Evolutionary conservation across 2,797 vertebrate species (phyloP).

Genomic region (Coregonus suidteri): DNA sequence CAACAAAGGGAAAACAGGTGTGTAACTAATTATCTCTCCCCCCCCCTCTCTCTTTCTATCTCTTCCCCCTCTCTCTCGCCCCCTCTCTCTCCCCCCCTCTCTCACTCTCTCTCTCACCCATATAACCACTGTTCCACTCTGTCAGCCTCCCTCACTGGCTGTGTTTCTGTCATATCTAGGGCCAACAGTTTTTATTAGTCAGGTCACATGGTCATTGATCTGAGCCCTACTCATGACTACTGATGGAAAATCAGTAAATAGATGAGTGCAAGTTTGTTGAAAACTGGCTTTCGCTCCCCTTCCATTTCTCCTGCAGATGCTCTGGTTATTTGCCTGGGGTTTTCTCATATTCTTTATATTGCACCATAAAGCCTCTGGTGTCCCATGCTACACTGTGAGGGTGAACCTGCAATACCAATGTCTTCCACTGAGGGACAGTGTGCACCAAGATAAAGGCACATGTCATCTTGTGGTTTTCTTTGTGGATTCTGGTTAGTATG

Average conservation of each 20-base stretch:
- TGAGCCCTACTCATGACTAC: not conserved
- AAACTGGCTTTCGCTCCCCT: not conserved
- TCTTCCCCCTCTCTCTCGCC: slow-evolving; percentile 7
- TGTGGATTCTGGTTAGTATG: no score
- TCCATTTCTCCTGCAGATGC: not conserved
- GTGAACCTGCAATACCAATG: not conserved
- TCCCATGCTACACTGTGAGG: not conserved
- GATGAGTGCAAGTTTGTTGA: not conserved
- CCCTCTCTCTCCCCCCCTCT: not conserved
- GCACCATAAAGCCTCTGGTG: not conserved
- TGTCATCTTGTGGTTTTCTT: no score
- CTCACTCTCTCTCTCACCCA: not conserved
- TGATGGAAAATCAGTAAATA: not conserved
- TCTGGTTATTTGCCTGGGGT: not conserved
- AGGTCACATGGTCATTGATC: not conserved
- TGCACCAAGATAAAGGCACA: not conserved
- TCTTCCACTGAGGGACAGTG: slow-evolving; percentile 7
- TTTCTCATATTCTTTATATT: not conserved
- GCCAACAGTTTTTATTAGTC: not conserved
- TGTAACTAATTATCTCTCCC: slow-evolving; percentile 8
- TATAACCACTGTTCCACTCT: not conserved
- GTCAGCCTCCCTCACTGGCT: not conserved
- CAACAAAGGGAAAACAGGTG: slow-evolving; percentile 10
- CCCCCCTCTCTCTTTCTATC: slow-evolving; percentile 18
- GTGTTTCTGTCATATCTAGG: not conserved